phyloP scores from a whole-genome alignment of 2,888 invertebrate genomes.

The Sminthurides aquaticus region DNA sequence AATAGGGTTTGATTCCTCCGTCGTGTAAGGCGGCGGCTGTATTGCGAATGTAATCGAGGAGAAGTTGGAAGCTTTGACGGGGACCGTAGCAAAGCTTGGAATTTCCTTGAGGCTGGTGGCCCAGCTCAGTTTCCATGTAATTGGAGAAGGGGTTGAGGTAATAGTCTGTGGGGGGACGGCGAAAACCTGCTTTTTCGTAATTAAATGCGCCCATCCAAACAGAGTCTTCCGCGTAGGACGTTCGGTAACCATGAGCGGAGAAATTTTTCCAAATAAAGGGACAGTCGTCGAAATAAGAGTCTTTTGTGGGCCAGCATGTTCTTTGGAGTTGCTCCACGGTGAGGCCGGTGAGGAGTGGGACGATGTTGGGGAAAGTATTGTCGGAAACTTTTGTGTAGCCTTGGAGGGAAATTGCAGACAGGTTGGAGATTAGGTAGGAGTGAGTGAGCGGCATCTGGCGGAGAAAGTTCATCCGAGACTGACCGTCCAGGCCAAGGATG shows the following conservation, averaged over 20 bases:
- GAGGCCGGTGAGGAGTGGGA: slow-evolving; percentile 47
- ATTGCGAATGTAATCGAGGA: slow-evolving; percentile 63
- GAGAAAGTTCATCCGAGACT: slow-evolving; percentile 46
- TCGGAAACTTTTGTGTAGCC: slow-evolving; percentile 49
- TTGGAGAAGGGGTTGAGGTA: slow-evolving; percentile 52
- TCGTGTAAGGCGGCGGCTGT: slow-evolving; percentile 52
- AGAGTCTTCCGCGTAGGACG: slow-evolving; percentile 76
- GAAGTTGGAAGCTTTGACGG: slow-evolving; percentile 60
- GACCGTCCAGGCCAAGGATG: slow-evolving; percentile 47
- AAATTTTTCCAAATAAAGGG: slow-evolving; percentile 78
- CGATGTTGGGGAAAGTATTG: slow-evolving; percentile 51
- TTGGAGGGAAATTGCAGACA: slow-evolving; percentile 44
- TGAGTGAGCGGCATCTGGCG: slow-evolving; percentile 46
- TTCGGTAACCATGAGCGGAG: slow-evolving; percentile 63
- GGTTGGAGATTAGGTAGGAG: slow-evolving; percentile 41
- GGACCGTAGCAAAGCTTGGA: slow-evolving; percentile 64
- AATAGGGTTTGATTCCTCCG: slow-evolving; percentile 55
- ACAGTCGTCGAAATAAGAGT: slow-evolving; percentile 65
- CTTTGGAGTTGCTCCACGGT: slow-evolving; percentile 26
- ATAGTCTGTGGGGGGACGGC: slow-evolving; percentile 72
- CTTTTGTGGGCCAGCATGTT: slow-evolving; percentile 52
- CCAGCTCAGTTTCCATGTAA: slow-evolving; percentile 48
- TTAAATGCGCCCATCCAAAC: slow-evolving; percentile 72
- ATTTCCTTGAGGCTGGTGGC: slow-evolving; percentile 59
- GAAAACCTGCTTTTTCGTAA: slow-evolving; percentile 68